phyloP scores from a whole-genome alignment of 2,888 invertebrate genomes.

The Leptinotarsa tumamoca region DNA sequence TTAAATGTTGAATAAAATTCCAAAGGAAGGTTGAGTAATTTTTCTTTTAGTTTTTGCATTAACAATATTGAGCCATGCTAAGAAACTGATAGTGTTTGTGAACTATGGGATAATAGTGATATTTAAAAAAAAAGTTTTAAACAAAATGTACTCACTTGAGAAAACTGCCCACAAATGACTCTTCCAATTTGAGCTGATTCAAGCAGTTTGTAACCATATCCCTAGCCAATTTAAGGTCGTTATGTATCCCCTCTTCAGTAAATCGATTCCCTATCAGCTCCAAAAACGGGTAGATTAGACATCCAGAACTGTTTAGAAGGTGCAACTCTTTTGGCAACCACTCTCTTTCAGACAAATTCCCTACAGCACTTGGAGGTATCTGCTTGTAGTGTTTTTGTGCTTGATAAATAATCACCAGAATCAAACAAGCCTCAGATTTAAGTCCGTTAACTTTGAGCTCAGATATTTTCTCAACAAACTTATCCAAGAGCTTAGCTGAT shows the following conservation, averaged over 20 bases:
- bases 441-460: conserved; percentile 69
- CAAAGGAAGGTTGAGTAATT: no score
- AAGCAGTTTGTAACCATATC: conserved; percentile 72
- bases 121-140: conserved; percentile 19
- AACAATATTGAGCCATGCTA: no score
- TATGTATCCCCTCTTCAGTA: conserved; percentile 67
- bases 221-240: conserved; percentile 68
- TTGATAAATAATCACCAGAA: conserved; percentile 79
- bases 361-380: conserved; percentile 70
- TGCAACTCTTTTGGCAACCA: conserved; percentile 69
- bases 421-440: conserved; percentile 73
- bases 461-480: conserved; percentile 72
- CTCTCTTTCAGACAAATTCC: conserved; percentile 66
- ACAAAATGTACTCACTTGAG: conserved; percentile 69
- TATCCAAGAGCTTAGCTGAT: conserved; percentile 69
- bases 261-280: conserved; percentile 70
- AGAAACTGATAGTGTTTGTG: neutral
- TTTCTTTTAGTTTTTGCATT: no score
- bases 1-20: no score
- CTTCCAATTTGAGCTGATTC: conserved; percentile 72
- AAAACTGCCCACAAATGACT: conserved; percentile 69
- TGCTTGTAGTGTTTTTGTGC: conserved; percentile 67
- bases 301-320: conserved; percentile 70
- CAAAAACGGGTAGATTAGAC: conserved; percentile 71
- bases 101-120: neutral